Conservation (phyloP, 1,140 invertebrate genomes). For the Geopemphigus sp. region DNA sequence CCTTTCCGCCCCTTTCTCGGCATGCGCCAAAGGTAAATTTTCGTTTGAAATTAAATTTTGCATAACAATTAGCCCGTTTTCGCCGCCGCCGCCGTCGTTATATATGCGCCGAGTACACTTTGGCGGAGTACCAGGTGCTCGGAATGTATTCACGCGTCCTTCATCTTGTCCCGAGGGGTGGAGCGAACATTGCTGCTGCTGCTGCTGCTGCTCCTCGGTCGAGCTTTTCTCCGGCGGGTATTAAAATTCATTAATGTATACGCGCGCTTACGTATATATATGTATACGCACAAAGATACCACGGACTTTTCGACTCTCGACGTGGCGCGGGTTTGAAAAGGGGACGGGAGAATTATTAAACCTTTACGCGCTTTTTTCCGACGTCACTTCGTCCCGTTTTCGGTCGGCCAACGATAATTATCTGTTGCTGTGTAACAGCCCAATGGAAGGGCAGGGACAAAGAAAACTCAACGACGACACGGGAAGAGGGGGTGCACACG, state of each 20-base stretch:
- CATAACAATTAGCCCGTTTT: slow-evolving; percentile 45
- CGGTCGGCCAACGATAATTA: neutral
- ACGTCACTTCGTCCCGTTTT: neutral
- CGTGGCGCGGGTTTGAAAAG: no score
- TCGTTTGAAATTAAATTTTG: slow-evolving; percentile 44
- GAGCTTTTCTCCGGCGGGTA: slow-evolving; percentile 15
- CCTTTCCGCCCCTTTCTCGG: no score
- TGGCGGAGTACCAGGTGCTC: slow-evolving; percentile 32
- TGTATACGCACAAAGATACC: no score
- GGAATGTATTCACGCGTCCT: slow-evolving; percentile 40
- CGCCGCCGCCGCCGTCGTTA: neutral
- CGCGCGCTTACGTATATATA: no score
- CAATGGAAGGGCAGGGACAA: neutral
- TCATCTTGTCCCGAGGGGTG: slow-evolving; percentile 29
- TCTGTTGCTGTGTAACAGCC: neutral
- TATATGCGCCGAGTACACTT: neutral
- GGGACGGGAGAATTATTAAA: slow-evolving; percentile 18
- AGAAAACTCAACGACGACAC: no score
- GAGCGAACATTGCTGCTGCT: neutral
- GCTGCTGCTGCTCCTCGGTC: neutral
- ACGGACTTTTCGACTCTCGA: no score
- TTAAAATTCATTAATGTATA: slow-evolving; percentile 42
- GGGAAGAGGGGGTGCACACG: no score
- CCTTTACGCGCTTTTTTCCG: slow-evolving; percentile 7
- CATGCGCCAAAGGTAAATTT: slow-evolving; percentile 25